These are phyloP conservation scores for Leucophenga varia DNA, from an alignment of 1,140 invertebrate genomes.

Conservation along the genomic window DNA sequence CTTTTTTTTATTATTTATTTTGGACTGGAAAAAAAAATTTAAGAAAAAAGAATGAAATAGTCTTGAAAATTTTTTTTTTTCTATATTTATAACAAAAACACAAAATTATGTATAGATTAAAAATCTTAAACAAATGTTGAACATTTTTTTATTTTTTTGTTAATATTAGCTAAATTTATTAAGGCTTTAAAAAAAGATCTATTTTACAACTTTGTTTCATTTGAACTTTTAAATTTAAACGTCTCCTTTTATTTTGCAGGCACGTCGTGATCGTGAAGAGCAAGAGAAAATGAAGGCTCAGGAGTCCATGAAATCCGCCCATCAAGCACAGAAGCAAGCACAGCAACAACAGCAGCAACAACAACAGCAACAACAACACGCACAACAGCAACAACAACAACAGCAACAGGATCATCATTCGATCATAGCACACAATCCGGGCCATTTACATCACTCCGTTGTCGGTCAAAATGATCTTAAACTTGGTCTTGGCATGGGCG, in stretches of 20 bases:
- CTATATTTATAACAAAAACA: no score
- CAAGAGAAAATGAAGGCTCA: slow-evolving; percentile 89
- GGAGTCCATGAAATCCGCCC: slow-evolving; percentile 80
- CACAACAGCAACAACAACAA: slow-evolving; percentile 59
- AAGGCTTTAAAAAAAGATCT: no score
- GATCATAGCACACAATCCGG: slow-evolving; percentile 60
- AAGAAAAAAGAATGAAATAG: no score
- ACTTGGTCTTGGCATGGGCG: slow-evolving; percentile 46
- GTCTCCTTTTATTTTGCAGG: slow-evolving; percentile 23
- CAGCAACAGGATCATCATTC: slow-evolving; percentile 59
- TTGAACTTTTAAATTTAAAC: no score
- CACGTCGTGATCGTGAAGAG: slow-evolving; percentile 84
- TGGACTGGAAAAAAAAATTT: no score
- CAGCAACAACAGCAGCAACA: slow-evolving; percentile 65
- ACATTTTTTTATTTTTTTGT: no score
- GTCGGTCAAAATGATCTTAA: slow-evolving; percentile 56
- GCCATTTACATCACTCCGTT: slow-evolving; percentile 52
- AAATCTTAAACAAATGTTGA: no score
- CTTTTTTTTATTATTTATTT: no score
- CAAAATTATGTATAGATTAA: no score
- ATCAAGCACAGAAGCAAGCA: slow-evolving; percentile 63
- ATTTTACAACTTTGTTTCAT: no score
- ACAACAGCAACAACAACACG: slow-evolving; percentile 61
- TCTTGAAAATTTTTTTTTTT: no score
- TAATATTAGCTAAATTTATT: no score